A percentile compares a stretch with the other conserved stretches of the same genome.
phyloP scores from a whole-genome alignment of 2,797 vertebrate genomes.

The Lerista edwardsae region DNA sequence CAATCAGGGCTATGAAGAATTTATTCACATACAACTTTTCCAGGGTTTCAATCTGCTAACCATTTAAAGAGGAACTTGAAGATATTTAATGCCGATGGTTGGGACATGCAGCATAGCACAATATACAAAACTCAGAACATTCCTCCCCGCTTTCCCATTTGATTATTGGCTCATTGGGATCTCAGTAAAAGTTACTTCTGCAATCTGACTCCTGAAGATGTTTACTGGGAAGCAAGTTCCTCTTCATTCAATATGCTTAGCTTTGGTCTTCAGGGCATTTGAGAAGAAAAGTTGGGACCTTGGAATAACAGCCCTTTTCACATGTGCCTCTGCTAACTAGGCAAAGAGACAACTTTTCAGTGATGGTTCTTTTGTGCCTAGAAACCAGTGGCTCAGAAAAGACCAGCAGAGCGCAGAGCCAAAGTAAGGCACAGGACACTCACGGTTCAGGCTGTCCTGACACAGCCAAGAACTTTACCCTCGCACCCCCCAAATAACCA shows the following conservation, averaged over 20 bases:
- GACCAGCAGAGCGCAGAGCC: no score
- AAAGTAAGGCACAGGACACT: no score
- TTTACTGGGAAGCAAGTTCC: background rate
- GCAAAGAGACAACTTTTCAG: no score
- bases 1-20: background rate
- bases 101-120: background rate
- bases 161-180: background rate
- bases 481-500: no score
- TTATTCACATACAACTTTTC: conserved; percentile 8
- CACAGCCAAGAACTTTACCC: no score
- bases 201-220: background rate
- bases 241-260: background rate
- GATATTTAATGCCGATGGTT: background rate
- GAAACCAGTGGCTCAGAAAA: no score
- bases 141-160: background rate
- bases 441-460: no score
- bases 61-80: background rate
- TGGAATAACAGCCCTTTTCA: no score
- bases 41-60: background rate
- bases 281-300: background rate
- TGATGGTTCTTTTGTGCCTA: no score
- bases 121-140: background rate
- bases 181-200: background rate
- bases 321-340: no score
- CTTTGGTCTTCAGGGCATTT: background rate